phyloP scores from a whole-genome alignment of 2,888 invertebrate species.

The Trichacis sp. region DNA sequence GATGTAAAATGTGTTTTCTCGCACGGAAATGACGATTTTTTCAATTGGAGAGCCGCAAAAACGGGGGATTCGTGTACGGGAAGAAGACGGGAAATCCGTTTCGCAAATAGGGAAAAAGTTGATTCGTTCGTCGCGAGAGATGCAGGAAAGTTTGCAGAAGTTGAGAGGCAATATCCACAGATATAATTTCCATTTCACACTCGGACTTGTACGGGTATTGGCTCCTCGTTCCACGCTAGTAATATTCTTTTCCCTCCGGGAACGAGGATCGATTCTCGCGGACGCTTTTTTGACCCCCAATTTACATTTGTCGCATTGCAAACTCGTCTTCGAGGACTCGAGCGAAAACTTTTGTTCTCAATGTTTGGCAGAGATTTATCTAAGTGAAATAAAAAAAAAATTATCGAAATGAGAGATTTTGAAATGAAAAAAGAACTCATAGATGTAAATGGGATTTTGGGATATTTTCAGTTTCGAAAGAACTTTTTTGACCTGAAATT shows the following conservation, averaged over 20 bases:
- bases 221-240: constrained; percentile 26
- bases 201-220: constrained; percentile 38
- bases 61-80: background rate
- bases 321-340: constrained; percentile 23
- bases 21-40: constrained; percentile 9
- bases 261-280: constrained; percentile 22
- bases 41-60: background rate
- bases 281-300: constrained; percentile 36
- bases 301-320: constrained; percentile 35
- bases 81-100: constrained; percentile 12
- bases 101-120: constrained; percentile 31
- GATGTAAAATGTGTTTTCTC: too few species aligned
- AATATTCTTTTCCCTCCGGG: constrained; percentile 33
- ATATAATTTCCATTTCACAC: constrained; percentile 43
- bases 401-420: too few species aligned
- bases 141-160: constrained; percentile 17
- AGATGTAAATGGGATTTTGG: too few species aligned
- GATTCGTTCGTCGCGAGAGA: constrained; percentile 13
- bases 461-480: too few species aligned
- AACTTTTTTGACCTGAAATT: too few species aligned
- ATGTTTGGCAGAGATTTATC: too few species aligned
- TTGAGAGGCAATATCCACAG: constrained; percentile 37
- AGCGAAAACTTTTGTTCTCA: constrained; percentile 14
- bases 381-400: too few species aligned
- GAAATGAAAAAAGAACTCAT: too few species aligned